Evolutionary conservation across 1,140 invertebrate species (phyloP), one percentile per base, ranked within the genome.

Genomic region (Bombus ignitus): DNA sequence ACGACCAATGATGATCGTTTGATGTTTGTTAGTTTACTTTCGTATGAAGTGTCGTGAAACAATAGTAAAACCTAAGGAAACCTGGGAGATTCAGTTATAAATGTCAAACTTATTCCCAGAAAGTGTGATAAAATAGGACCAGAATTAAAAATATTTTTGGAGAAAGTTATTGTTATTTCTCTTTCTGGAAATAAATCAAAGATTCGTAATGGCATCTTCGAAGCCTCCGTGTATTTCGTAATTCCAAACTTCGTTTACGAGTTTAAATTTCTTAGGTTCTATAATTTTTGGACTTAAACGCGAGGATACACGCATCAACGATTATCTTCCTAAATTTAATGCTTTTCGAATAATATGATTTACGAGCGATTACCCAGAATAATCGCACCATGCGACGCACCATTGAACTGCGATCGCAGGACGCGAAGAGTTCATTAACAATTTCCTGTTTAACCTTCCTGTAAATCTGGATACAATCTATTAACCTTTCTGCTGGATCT

Each of bases 391-490:
- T 32, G 18, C 18, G 66, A 42, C 28, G 35, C 12, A 18, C 35
- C n/a, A 62, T 9, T 76, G 32, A 77, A 77, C 15, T 22, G 57
- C 4, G 13, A 39, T 77, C 28, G 75, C 15, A 42, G 57, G 37
- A 62, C 39, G 28, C 28, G 57, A 77, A 32, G 28, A 59, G 9
- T 15, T 37, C 18, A 37, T 79, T 37, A 68, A 68, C 62, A 79
- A 35, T 37, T 79, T 79, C 62, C 77, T 79, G 77, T 68, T 79
- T 79, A 79, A 79, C 62, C 77, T 68, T 79, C 39, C 39, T 10
- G 47, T 25, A 32, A 32, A 22, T 12, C 22, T 47, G 12, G 62
- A n/a, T 35, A 12, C 57, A 32, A 28, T 35, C 62, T 22, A 68
- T 47, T 47, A 79, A 79, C 62, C 77, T 79, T 47, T 47, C 25